A percentile compares a stretch with the other conserved stretches of the same genome.
These are phyloP conservation scores for Peromyscus aztecus DNA, from an alignment of 2,797 vertebrate species.

Conservation along the genomic window DNA sequence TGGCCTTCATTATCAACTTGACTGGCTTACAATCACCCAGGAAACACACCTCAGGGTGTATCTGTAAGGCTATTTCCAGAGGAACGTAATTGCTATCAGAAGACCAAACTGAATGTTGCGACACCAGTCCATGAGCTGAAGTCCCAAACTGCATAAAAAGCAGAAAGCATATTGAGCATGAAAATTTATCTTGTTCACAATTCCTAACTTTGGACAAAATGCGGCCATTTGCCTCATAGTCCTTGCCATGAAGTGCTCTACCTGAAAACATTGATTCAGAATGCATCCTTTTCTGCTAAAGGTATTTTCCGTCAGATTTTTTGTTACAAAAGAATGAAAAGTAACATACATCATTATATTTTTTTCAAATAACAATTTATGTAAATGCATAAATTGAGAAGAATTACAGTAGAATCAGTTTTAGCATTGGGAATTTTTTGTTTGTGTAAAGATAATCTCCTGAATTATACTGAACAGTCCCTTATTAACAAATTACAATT, in stretches of 20 bases:
- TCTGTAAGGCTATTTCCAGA: neutral
- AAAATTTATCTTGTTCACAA: neutral
- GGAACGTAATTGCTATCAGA: neutral
- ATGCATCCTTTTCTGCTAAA: neutral
- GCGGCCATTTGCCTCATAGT: neutral
- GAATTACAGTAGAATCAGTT: conserved; percentile 12
- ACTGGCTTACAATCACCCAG: neutral
- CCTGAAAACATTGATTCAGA: neutral
- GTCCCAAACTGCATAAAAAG: neutral
- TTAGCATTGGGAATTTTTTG: neutral
- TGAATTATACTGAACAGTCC: neutral
- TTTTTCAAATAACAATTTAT: neutral
- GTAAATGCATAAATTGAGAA: neutral
- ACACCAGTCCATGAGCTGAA: neutral
- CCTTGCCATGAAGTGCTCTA: neutral
- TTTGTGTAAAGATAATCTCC: neutral
- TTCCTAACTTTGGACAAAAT: neutral
- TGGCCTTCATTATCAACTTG: neutral
- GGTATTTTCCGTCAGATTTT: neutral
- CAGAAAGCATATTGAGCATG: too few species aligned
- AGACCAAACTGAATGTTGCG: neutral
- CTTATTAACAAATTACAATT: neutral
- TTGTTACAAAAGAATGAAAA: neutral
- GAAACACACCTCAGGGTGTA: too few species aligned
- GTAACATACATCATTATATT: too few species aligned